Conservation (phyloP, 2,888 invertebrate species). For the Serrognathus titanus region DNA sequence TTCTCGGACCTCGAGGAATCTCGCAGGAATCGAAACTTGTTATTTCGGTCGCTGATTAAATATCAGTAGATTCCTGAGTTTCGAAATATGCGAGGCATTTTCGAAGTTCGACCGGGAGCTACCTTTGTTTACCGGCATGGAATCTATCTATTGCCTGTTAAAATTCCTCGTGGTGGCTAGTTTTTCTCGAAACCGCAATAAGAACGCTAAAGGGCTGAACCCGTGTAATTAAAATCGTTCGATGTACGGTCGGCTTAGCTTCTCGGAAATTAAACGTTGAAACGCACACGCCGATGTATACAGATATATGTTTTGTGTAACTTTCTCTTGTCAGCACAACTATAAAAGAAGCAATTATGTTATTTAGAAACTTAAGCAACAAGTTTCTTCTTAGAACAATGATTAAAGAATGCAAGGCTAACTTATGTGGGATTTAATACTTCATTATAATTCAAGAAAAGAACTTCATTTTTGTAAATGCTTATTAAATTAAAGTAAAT, state of each 20-base stretch:
- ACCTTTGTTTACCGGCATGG: slow-evolving; percentile 23
- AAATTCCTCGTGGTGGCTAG: slow-evolving; percentile 25
- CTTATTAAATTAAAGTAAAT: too few relatives aligned
- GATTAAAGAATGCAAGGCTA: too few relatives aligned
- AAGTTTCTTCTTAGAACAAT: too few relatives aligned
- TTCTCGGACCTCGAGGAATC: slow-evolving; percentile 13
- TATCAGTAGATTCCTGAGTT: slow-evolving; percentile 14
- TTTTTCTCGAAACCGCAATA: slow-evolving; percentile 25
- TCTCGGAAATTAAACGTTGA: slow-evolving; percentile 12
- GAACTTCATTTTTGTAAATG: too few relatives aligned
- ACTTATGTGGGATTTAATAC: too few relatives aligned
- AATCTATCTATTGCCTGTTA: slow-evolving; percentile 29
- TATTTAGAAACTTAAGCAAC: too few relatives aligned
- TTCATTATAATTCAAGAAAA: too few relatives aligned
- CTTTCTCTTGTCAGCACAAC: too few relatives aligned
- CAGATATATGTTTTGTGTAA: too few relatives aligned
- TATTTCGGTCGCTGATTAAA: slow-evolving; percentile 12
- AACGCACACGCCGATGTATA: too few relatives aligned
- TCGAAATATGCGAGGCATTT: slow-evolving; percentile 21
- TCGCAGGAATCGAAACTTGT: slow-evolving; percentile 4
- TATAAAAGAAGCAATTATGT: too few relatives aligned
- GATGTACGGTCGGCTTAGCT: slow-evolving; percentile 8
- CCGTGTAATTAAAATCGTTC: slow-evolving; percentile 22
- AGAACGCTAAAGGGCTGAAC: slow-evolving; percentile 20
- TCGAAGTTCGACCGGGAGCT: slow-evolving; percentile 13